phyloP scores from a whole-genome alignment of 2,797 vertebrate species.

The Myotis planiceps region DNA sequence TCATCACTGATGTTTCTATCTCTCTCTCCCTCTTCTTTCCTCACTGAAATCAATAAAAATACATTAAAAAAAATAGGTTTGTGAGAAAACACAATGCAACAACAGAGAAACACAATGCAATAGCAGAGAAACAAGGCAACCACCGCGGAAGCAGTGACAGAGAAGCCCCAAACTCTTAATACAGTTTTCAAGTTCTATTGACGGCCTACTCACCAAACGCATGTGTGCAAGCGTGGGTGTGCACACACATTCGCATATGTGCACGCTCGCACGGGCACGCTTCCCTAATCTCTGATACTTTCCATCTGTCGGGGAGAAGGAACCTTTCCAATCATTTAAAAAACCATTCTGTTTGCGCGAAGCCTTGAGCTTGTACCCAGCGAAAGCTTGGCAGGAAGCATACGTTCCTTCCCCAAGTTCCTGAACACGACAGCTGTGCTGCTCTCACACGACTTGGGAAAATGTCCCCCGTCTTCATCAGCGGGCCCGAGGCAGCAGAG shows the following conservation, averaged over 20 bases:
- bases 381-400: constrained; percentile 80
- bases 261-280: neutral
- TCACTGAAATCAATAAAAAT: too few relatives aligned
- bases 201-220: neutral
- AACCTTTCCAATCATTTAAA: constrained; percentile 74
- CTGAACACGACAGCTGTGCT: constrained; percentile 77
- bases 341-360: constrained; percentile 71
- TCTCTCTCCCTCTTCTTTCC: too few relatives aligned
- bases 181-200: neutral
- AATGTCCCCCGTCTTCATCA: constrained; percentile 74
- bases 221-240: neutral
- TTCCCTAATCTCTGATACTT: constrained; percentile 64
- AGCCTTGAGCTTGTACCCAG: constrained; percentile 63
- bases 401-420: constrained; percentile 77
- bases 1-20: too few relatives aligned
- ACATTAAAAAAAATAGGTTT: neutral
- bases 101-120: neutral
- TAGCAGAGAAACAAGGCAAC: neutral
- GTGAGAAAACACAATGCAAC: neutral
- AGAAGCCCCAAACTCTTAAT: neutral
- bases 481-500: constrained; percentile 69
- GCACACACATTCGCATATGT: constrained; percentile 24
- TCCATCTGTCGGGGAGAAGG: constrained; percentile 76
- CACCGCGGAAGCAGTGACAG: neutral
- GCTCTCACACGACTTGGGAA: constrained; percentile 72